Conservation (phyloP, 2,888 invertebrate genomes). For the Brachyopa scutellaris region DNA sequence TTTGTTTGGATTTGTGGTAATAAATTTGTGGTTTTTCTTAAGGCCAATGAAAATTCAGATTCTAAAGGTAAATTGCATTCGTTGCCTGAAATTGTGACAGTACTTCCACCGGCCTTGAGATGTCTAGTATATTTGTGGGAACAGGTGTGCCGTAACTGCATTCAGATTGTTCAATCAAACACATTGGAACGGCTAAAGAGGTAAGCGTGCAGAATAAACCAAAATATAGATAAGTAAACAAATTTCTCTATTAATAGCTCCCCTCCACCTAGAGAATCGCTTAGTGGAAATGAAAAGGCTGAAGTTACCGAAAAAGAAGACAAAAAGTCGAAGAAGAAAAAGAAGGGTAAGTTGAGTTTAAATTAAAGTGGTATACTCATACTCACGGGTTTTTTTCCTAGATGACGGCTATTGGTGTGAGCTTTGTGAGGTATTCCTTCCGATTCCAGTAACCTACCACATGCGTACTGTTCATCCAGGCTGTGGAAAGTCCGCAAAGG, state of each 20-base stretch:
- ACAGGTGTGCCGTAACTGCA: slow-evolving; percentile 87
- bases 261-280: slow-evolving; percentile 60
- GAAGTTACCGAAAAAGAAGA: slow-evolving; percentile 77
- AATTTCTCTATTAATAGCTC: slow-evolving; percentile 13
- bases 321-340: slow-evolving; percentile 79
- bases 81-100: slow-evolving; percentile 84
- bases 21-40: background rate
- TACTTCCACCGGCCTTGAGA: slow-evolving; percentile 93
- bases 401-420: slow-evolving; percentile 87
- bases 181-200: slow-evolving; percentile 78
- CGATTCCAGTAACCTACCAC: slow-evolving; percentile 93
- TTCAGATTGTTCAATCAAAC: slow-evolving; percentile 84
- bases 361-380: background rate
- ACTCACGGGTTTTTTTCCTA: slow-evolving; percentile 40
- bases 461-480: slow-evolving; percentile 95
- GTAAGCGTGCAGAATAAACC: background rate
- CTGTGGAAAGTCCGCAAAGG: slow-evolving; percentile 92
- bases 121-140: slow-evolving; percentile 96
- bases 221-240: no score
- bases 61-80: slow-evolving; percentile 79
- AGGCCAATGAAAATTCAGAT: slow-evolving; percentile 70
- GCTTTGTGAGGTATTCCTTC: slow-evolving; percentile 90
- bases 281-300: slow-evolving; percentile 68
- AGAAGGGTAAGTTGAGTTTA: slow-evolving; percentile 75
- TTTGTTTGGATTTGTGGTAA: background rate